Conservation (phyloP, 2,888 invertebrate species). For the Cryptophagus acutangulus region DNA sequence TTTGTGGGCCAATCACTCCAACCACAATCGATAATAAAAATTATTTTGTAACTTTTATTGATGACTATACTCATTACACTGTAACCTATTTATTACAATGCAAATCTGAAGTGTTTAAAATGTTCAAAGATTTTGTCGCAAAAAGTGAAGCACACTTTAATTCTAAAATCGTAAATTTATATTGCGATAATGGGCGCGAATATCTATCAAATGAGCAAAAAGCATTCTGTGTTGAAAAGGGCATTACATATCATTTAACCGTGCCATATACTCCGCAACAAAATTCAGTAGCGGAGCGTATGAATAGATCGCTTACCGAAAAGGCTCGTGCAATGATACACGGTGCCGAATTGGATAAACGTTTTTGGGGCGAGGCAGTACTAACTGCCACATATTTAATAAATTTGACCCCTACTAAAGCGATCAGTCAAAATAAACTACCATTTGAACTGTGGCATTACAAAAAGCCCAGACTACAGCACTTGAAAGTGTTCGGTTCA, state of each 20-base stretch:
- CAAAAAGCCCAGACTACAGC: background rate
- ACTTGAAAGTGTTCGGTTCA: constrained; percentile 9
- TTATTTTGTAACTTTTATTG: constrained; percentile 10
- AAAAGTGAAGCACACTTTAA: constrained; percentile 2
- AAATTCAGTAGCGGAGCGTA: background rate
- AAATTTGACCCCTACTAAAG: background rate
- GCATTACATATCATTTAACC: constrained; percentile 7
- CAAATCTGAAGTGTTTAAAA: constrained; percentile 1
- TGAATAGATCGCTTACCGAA: background rate
- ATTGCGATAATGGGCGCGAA: constrained; percentile 6
- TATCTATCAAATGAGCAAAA: constrained; percentile 8
- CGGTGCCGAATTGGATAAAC: background rate
- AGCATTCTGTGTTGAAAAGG: constrained; percentile 5
- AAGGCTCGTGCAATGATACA: background rate
- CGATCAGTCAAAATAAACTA: background rate
- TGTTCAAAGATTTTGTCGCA: background rate
- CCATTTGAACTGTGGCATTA: constrained; percentile 7
- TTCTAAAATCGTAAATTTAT: background rate
- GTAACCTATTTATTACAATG: background rate
- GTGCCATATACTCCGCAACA: background rate
- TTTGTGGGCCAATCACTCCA: constrained; percentile 18
- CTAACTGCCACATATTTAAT: background rate
- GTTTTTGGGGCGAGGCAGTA: constrained; percentile 1
- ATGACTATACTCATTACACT: constrained; percentile 6
- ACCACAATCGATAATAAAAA: constrained; percentile 10